A percentile compares a stretch with the other conserved stretches of the same genome.
Evolutionary conservation across 2,888 invertebrate genomes (phyloP).

Genomic region (Euplagia quadripunctaria): DNA sequence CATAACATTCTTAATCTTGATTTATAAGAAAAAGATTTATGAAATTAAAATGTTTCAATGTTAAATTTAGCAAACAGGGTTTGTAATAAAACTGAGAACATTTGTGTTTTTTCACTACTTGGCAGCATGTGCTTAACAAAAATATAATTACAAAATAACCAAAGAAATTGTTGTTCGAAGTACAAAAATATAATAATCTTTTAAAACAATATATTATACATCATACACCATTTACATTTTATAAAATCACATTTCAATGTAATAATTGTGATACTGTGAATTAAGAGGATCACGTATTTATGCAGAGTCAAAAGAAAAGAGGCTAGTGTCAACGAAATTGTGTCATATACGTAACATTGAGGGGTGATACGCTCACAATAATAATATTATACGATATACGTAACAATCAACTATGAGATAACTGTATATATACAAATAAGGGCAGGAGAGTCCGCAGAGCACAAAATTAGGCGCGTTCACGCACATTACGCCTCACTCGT

Average conservation of each 20-base stretch:
- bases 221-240: conserved; percentile 65
- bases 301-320: conserved; percentile 33
- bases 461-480: neutral
- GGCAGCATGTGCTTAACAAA: conserved; percentile 64
- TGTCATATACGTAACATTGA: conserved; percentile 27
- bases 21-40: neutral
- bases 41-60: neutral
- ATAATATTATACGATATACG: conserved; percentile 24
- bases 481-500: neutral
- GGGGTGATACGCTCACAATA: conserved; percentile 11
- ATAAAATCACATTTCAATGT: conserved; percentile 68
- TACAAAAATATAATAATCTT: conserved; percentile 82
- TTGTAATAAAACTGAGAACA: conserved; percentile 57
- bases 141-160: conserved; percentile 66
- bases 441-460: neutral
- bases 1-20: neutral
- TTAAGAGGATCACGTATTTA: conserved; percentile 42
- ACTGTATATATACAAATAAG: conserved; percentile 40
- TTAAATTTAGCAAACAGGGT: neutral
- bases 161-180: conserved; percentile 64
- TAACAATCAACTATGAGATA: conserved; percentile 31
- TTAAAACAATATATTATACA: conserved; percentile 77
- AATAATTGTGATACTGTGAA: conserved; percentile 55
- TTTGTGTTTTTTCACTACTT: neutral
- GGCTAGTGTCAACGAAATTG: conserved; percentile 37